Percentiles rank a stretch among this genome's conserved stretches.
These are phyloP conservation scores for Channa maculata DNA, from an alignment of 2,113 vertebrate species.

Conservation along the genomic window DNA sequence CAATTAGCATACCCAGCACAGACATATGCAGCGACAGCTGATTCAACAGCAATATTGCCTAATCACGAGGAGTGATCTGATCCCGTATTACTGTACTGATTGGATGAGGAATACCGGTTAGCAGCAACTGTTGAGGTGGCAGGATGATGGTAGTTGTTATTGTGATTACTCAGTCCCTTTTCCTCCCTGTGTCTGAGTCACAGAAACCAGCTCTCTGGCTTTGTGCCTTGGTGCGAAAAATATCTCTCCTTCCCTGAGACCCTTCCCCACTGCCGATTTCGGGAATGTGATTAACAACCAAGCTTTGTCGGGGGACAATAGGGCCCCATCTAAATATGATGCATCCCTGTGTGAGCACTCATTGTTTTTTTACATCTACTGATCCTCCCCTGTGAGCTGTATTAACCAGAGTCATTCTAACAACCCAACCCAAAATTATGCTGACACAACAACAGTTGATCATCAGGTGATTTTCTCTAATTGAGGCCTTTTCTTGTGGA, in stretches of 20 bases:
- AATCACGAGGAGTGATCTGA: conserved; percentile 61
- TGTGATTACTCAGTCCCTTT: conserved; percentile 81
- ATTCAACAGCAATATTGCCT: conserved; percentile 60
- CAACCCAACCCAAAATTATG: conserved; percentile 24
- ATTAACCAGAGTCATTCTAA: conserved; percentile 38
- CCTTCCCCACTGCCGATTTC: conserved; percentile 58
- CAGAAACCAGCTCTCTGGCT: conserved; percentile 51
- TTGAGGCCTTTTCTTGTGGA: not conserved
- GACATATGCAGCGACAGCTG: conserved; percentile 44
- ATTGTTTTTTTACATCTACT: conserved; percentile 62
- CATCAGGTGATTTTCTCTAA: not conserved
- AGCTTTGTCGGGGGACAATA: conserved; percentile 65
- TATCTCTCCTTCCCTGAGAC: conserved; percentile 61
- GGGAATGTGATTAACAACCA: conserved; percentile 68
- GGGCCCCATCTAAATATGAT: conserved; percentile 67
- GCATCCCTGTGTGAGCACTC: conserved; percentile 66
- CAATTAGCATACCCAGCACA: conserved; percentile 63
- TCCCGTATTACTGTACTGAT: conserved; percentile 30
- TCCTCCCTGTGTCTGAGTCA: conserved; percentile 75
- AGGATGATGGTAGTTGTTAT: conserved; percentile 70
- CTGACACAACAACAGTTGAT: conserved; percentile 26
- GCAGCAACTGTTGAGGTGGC: conserved; percentile 66
- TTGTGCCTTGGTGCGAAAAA: conserved; percentile 78
- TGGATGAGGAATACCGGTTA: conserved; percentile 28
- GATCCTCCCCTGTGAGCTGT: conserved; percentile 43